Conservation (phyloP, 1,140 invertebrate species). For the Oryzaephilus surinamensis region DNA sequence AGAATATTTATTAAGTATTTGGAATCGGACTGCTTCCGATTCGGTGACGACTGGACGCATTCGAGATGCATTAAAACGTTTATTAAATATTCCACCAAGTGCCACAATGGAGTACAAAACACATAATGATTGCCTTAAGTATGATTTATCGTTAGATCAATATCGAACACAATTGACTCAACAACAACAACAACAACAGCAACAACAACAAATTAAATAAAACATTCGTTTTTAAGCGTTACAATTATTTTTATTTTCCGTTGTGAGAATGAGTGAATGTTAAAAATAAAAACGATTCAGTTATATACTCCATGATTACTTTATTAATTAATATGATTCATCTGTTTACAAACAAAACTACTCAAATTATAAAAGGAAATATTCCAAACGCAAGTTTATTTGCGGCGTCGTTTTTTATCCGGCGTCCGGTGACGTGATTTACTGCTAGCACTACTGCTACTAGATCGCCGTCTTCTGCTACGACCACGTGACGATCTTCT, state of each 20-base stretch:
- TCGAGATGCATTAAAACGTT: constrained; percentile 84
- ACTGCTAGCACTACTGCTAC: no score
- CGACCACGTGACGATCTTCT: no score
- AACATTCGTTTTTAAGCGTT: not conserved
- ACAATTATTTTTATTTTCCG: not conserved
- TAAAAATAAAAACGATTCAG: not conserved
- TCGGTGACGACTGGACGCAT: constrained; percentile 77
- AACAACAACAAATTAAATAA: not conserved
- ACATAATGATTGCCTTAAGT: constrained; percentile 51
- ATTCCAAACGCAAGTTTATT: no score
- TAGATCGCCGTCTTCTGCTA: no score
- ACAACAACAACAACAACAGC: not conserved
- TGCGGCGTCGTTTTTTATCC: no score
- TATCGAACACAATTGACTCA: not conserved
- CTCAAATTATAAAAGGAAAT: no score
- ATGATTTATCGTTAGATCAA: constrained; percentile 16
- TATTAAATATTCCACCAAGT: constrained; percentile 87
- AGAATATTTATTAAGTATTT: constrained; percentile 96
- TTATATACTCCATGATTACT: no score
- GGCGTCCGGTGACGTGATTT: no score
- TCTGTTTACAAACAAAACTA: no score
- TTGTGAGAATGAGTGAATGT: not conserved
- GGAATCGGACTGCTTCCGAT: constrained; percentile 92
- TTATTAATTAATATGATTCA: no score
- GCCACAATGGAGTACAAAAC: constrained; percentile 95